Evolutionary conservation across 1,140 invertebrate genomes (phyloP), one percentile per base, ranked within the genome.

Genomic region (Fragariocoptes setiger): DNA sequence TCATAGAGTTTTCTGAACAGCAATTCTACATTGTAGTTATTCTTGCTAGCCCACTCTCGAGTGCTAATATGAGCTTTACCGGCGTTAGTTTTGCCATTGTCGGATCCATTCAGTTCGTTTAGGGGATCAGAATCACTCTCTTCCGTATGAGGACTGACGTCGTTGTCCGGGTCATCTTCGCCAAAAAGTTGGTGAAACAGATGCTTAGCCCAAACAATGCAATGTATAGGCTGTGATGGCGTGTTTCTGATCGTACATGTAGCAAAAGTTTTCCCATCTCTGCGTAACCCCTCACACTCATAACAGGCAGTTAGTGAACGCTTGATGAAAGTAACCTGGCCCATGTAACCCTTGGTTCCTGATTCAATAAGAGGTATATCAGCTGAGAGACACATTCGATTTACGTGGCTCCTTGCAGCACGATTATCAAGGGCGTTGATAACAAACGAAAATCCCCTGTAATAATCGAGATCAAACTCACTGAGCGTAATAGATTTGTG

Each of bases 201-300:
- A 67, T 92, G 83, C 57, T 99, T 99, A 0, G 85, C 76, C 92
- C 92, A 99, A 2, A 97, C 83, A 51, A 99, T 86, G 55, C 92
- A 99, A 59, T 99, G 92, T 49, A 99, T 90, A 0, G 83, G 78
- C 56, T 95, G 86, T 13, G 85, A 92, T n/a, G 92, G 92, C 3
- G 92, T 99, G 54, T 99, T 99, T 38, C 92, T 65, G 48, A 99
- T 99, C 0, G 92, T 99, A 58, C 92, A 99, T 2, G 83, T 82
- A 2, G 92, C 86, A 60, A 74, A 99, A 12, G 76, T 76, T 58
- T 86, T 88, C 52, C 85, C 77, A 37, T 71, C 64, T 21, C 76
- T 69, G 59, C 88, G 85, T 1, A 82, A 79, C 17, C 43, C 44
- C 43, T 73, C 70, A 56, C 90, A 99, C 56, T 99, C 90, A 53